A percentile compares a stretch with the other conserved stretches of the same genome.
Evolutionary conservation across 2,888 invertebrate genomes (phyloP).

Genomic region (Pharmacophagus antenor): DNA sequence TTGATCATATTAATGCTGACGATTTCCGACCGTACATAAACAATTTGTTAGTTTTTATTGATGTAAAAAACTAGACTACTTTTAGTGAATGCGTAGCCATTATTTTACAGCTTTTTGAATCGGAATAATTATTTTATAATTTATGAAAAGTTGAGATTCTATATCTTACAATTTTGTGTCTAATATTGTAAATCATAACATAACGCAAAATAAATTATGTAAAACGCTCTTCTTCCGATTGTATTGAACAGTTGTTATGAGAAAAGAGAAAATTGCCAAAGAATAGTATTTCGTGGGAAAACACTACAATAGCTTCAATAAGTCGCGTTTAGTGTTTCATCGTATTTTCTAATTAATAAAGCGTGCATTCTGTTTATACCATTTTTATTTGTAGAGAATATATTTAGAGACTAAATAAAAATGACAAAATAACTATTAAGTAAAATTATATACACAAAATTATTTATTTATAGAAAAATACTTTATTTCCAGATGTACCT

Average conservation of each 20-base stretch:
- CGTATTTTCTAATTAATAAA: slow-evolving; percentile 71
- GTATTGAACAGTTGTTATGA: slow-evolving; percentile 61
- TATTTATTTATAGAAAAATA: slow-evolving; percentile 19
- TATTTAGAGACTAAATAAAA: not conserved
- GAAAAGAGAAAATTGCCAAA: slow-evolving; percentile 78
- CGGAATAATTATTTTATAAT: not conserved
- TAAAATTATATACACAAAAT: not conserved
- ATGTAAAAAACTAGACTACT: not conserved
- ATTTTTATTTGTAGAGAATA: not conserved
- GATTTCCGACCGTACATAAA: too few relatives aligned
- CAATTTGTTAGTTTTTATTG: too few relatives aligned
- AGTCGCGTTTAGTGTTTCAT: slow-evolving; percentile 68
- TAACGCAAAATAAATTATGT: slow-evolving; percentile 33
- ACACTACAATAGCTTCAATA: slow-evolving; percentile 62
- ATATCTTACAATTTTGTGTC: not conserved
- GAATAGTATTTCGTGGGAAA: slow-evolving; percentile 72
- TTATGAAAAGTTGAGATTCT: not conserved
- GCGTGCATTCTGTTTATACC: not conserved
- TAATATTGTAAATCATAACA: slow-evolving; percentile 37
- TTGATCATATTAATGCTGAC: too few relatives aligned
- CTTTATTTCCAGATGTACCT: slow-evolving; percentile 59
- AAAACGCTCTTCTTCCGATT: slow-evolving; percentile 60
- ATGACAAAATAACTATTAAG: not conserved
- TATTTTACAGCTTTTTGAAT: not conserved
- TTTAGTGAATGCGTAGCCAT: not conserved